A percentile compares a stretch with the other conserved stretches of the same genome.
Evolutionary conservation across 2,113 vertebrate genomes (phyloP).

Genomic region (Micromys minutus): DNA sequence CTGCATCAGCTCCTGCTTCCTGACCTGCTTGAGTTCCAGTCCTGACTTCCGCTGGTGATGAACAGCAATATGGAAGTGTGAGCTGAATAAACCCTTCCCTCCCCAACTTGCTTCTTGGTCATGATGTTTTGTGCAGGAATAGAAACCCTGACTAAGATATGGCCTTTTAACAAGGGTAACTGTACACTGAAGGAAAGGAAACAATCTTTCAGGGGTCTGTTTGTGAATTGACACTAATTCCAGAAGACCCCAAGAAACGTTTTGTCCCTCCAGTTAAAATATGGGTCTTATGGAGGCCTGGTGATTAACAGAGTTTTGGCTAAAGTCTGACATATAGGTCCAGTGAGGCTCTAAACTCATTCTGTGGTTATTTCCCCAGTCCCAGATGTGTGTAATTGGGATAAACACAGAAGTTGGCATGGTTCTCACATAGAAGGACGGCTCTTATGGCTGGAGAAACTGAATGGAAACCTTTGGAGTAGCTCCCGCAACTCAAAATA

Average conservation of each 20-base stretch:
- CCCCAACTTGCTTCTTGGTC: too few relatives aligned
- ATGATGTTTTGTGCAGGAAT: too few relatives aligned
- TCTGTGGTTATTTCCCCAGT: background rate
- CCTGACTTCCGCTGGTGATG: too few relatives aligned
- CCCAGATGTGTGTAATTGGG: background rate
- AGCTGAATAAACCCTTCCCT: too few relatives aligned
- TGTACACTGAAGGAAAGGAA: background rate
- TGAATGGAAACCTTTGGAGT: background rate
- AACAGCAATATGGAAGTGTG: too few relatives aligned
- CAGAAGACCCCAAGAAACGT: background rate
- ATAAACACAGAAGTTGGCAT: background rate
- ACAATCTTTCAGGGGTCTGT: background rate
- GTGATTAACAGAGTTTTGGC: background rate
- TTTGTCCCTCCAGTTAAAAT: background rate
- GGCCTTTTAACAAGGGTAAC: background rate
- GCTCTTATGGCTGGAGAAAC: background rate
- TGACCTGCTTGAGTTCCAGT: too few relatives aligned
- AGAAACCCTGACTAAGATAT: too few relatives aligned
- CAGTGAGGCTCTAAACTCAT: background rate
- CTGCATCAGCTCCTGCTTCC: too few relatives aligned
- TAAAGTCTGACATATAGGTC: background rate
- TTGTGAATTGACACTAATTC: background rate
- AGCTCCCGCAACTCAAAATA: background rate
- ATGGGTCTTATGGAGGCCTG: background rate
- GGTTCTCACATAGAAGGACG: background rate